A percentile compares a stretch with the other conserved stretches of the same genome.
These are phyloP conservation scores for Engystomops pustulosus DNA, from an alignment of 2,113 vertebrate genomes.

Conservation along the genomic window DNA sequence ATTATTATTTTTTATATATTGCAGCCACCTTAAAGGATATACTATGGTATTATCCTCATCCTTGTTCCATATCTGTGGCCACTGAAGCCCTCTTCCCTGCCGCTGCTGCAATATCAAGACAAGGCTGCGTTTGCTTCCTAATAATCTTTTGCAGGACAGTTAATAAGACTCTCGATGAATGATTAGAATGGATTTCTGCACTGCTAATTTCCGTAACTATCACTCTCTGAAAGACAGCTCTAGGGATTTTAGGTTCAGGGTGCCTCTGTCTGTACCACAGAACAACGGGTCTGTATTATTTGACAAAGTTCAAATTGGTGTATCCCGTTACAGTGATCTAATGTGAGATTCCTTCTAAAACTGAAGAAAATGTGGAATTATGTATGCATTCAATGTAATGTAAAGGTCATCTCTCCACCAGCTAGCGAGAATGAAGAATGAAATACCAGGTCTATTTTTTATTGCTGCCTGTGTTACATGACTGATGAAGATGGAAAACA, in stretches of 20 bases:
- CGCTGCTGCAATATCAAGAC: slow-evolving; percentile 53
- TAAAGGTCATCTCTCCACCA: slow-evolving; percentile 46
- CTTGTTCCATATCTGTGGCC: slow-evolving; percentile 37
- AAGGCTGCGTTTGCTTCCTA: slow-evolving; percentile 75
- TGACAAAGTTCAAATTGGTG: slow-evolving; percentile 60
- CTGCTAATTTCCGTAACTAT: slow-evolving; percentile 99
- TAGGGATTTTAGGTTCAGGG: slow-evolving; percentile 81
- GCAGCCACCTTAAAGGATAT: slow-evolving; percentile 57
- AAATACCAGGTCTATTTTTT: not conserved
- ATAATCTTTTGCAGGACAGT: slow-evolving; percentile 80
- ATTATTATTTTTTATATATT: not conserved
- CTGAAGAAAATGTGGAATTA: slow-evolving; percentile 67
- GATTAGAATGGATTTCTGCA: slow-evolving; percentile 93
- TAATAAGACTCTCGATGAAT: slow-evolving; percentile 95
- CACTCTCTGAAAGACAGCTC: slow-evolving; percentile 95
- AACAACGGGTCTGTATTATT: slow-evolving; percentile 94
- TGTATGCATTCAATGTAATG: slow-evolving; percentile 54
- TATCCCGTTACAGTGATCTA: slow-evolving; percentile 75
- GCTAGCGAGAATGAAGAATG: not conserved
- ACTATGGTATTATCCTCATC: not conserved
- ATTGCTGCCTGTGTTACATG: not conserved
- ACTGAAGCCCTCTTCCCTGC: slow-evolving; percentile 62
- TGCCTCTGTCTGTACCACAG: slow-evolving; percentile 75
- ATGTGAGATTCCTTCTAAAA: slow-evolving; percentile 65
- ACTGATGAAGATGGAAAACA: not conserved